Base-by-base conservation (phyloP, 2,888 invertebrate species). In the Listrodromus nycthemerus region DNA sequence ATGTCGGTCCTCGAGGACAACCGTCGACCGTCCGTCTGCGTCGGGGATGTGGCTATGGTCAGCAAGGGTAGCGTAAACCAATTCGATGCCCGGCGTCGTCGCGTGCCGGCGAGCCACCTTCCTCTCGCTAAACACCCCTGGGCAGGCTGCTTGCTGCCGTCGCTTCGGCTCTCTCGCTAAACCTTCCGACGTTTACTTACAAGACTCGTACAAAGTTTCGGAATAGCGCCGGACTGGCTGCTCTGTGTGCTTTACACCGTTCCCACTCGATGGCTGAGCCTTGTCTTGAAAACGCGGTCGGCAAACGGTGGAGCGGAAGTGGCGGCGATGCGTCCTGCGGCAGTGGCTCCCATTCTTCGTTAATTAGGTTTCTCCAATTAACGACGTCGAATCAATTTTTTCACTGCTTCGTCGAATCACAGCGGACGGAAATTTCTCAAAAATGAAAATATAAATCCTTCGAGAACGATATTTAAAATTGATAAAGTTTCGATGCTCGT, bases 181-280 rank as follows among this genome's bases (percentile, higher is more conserved):
- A 77, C 81, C 80, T 69, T 75, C 79, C 79, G 83, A 84, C 84
- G 83, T 85, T 86, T 84, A 74, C 83, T 84, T 83, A 82, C 85
- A 84, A 82, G 84, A 71, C 82, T 82, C 80, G 80, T 52, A 66
- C 82, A 84, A 87, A 87, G 77, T 86, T 85, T 80, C 71, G 85
- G 16, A 82, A 79, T 63, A 77, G 74, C 37, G 41, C n/a, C 74
- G 63, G 71, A 33, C 58, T 63, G 63, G 45, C 24, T 52, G 52
- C 30, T 45, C 37, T 50, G 58, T 82, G 65, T 52, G 33, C 55
- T 82, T 19, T 80, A 78, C 77, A 67, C 70, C 41, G 55, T 75
- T 66, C 74, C 45, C 73, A 74, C 77, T 82, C 71, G 74, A 37
- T 63, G 45, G 73, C 33, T 52, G 77, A 83, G 75, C 75, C 83